Base-by-base conservation (phyloP, 2,113 vertebrate species). In the Struthidea cinerea region DNA sequence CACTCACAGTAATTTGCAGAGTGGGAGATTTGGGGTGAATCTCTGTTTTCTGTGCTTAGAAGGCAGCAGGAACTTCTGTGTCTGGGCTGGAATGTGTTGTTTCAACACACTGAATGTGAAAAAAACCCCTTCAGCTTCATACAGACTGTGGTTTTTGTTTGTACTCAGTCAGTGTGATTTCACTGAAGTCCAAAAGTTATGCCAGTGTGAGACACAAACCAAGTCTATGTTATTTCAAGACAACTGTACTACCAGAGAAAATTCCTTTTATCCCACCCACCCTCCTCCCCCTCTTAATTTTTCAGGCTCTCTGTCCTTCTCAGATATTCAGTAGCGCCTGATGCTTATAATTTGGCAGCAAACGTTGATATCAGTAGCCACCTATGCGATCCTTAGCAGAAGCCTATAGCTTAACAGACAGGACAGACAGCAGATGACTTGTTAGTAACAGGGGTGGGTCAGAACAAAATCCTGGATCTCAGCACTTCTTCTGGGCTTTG, bases 161-260 rank as follows among this genome's bases (percentile, higher is more conserved):
- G 92, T 93, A 92, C 49, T 93, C 96, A 94, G 83, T 77, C 96
- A 96, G 49, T 90, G 87, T 95, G 90, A 94, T 93, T 96, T 91
- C 82, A 86, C 84, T 93, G 70, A 95, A 93, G 88, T 84, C 90
- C 77, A 92, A 78, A 94, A 75, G 80, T 93, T 90, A 68, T 92
- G 92, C 91, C 92, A 95, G 76, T 69, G 61, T 84, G 84, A 92
- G 88, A 95, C 61, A 92, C 71, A 93, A 92, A 96, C 92, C 57
- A 83, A 87, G 87, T 80, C 87, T 84, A 28, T 95, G 89, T 96
- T 97, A 76, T 95, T 96, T 96, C 90, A 93, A 75, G 94, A 53
- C 83, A 87, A 81, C 56, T 9, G 42, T 81, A 27, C 64, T 70
- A 93, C 69, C 67, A 83, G 84, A 83, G 67, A 88, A 92, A 91